phyloP scores from a whole-genome alignment of 2,113 vertebrate genomes.

The Leucopsar rothschildi region DNA sequence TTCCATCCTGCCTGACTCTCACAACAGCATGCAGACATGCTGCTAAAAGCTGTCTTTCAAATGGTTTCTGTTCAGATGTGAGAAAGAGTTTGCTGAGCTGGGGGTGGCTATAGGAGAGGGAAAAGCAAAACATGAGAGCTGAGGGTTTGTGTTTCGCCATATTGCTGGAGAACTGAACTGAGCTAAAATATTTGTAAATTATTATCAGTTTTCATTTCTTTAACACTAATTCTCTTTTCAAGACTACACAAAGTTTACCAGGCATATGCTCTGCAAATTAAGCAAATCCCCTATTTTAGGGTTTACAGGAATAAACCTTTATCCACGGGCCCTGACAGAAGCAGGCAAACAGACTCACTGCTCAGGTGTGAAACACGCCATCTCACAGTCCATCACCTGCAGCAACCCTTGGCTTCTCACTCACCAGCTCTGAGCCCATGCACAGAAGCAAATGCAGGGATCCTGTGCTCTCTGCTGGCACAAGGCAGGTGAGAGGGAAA shows the following conservation, averaged over 20 bases:
- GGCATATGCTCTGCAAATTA: not conserved
- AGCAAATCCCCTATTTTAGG: not conserved
- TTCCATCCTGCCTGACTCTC: not conserved
- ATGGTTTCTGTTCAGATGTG: not conserved
- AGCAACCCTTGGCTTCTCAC: not conserved
- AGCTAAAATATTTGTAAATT: not conserved
- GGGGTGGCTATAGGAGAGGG: not conserved
- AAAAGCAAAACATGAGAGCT: not conserved
- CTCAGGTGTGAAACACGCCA: not conserved
- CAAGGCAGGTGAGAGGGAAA: not conserved
- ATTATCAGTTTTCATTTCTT: not conserved
- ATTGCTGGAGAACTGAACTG: not conserved
- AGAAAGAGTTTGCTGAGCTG: not conserved
- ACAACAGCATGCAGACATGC: not conserved
- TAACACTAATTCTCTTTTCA: not conserved
- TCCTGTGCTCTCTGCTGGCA: not conserved
- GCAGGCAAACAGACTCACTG: not conserved
- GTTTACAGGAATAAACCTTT: not conserved
- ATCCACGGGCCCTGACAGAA: not conserved
- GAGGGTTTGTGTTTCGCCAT: not conserved
- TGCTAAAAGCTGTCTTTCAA: not conserved
- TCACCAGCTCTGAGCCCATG: not conserved
- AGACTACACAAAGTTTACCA: not conserved
- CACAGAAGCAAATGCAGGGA: not conserved
- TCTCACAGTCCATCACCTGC: not conserved